Base-by-base conservation (phyloP, 92 coral and sea anemone species). In the Palythoa grandiflora region DNA sequence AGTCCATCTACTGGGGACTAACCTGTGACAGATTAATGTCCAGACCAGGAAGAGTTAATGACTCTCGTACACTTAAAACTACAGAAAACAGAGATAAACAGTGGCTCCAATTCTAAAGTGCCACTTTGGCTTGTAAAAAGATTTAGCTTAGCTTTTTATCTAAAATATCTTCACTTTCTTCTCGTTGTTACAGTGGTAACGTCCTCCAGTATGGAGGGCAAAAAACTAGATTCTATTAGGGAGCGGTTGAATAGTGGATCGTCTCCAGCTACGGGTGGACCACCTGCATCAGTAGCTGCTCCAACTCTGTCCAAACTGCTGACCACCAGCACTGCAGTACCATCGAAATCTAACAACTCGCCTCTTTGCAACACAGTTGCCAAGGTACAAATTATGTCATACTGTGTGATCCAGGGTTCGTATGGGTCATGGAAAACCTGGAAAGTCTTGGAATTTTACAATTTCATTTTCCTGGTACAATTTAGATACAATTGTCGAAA, bases 281-380 rank as follows among this genome's bases (percentile, higher is more conserved):
- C 96, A 11, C 98, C 96, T 13, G 92, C 92, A 38, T 87, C 95
- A 57, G 92, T 92, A 17, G 94, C 90, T 17, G 98, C 98, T 52
- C 96, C 98, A 87, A 92, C 95, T 39, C 90, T 96, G 38, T 96
- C 98, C 50, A 96, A 96, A 85, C 92, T 96, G 48, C 95, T 96
- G 77, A 88, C 96, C 17, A 79, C 97, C 75, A 87, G 78, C 10
- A 80, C 93, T 71, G 20, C 93, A 79, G 59, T 88, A 1, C 78
- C 89, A 51, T 38, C 88, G 50, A 72, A 91, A 52, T 75, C 84
- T 77, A 63, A 60, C 75, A 37, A 66, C 36, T 16, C 91, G 7
- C 54, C 89, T 13, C 44, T 90, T 2, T 80, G 85, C 84, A 75
- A 77, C 47, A 70, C 87, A 1, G 70, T 88, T 10, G 91, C 86